phyloP scores from a whole-genome alignment of 2,113 vertebrate species.

The Myanophis thanlyinensis region DNA sequence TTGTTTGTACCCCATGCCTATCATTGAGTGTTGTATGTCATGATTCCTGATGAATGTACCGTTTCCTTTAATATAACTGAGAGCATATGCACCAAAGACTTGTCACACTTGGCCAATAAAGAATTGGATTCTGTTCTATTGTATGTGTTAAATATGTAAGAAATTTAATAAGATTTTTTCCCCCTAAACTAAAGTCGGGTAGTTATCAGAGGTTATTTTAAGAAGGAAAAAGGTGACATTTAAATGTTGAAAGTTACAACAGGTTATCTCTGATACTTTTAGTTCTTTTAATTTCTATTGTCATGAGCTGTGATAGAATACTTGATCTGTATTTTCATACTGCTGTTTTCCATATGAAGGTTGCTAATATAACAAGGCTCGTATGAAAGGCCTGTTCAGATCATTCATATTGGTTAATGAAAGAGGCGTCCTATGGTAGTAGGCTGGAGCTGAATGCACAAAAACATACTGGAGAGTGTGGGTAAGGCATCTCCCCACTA shows the following conservation, averaged over 20 bases:
- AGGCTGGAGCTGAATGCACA: slow-evolving; percentile 72
- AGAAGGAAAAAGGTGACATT: slow-evolving; percentile 82
- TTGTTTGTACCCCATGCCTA: too few species aligned
- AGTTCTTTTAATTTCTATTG: slow-evolving; percentile 69
- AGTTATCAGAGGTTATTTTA: slow-evolving; percentile 89
- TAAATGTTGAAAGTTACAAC: slow-evolving; percentile 63
- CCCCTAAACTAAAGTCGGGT: slow-evolving; percentile 72
- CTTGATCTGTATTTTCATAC: slow-evolving; percentile 63
- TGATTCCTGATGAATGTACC: too few species aligned
- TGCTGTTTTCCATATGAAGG: slow-evolving; percentile 72
- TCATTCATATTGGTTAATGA: slow-evolving; percentile 53
- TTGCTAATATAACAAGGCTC: slow-evolving; percentile 71
- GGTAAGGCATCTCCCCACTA: slow-evolving; percentile 72
- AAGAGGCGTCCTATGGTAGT: slow-evolving; percentile 59
- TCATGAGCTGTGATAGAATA: slow-evolving; percentile 59
- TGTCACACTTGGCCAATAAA: too few species aligned
- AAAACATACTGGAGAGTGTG: slow-evolving; percentile 68
- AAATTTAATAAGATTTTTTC: slow-evolving; percentile 58
- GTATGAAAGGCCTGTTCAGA: slow-evolving; percentile 72
- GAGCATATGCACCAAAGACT: too few species aligned
- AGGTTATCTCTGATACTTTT: slow-evolving; percentile 62
- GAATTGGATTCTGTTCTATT: too few species aligned
- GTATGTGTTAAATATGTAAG: slow-evolving; percentile 79
- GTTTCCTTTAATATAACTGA: too few species aligned
- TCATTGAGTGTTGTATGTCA: too few species aligned